A percentile compares a stretch with the other conserved stretches of the same genome.
These are phyloP conservation scores for Acrossocheilus fasciatus DNA, from an alignment of 2,797 vertebrate genomes.

Conservation along the genomic window DNA sequence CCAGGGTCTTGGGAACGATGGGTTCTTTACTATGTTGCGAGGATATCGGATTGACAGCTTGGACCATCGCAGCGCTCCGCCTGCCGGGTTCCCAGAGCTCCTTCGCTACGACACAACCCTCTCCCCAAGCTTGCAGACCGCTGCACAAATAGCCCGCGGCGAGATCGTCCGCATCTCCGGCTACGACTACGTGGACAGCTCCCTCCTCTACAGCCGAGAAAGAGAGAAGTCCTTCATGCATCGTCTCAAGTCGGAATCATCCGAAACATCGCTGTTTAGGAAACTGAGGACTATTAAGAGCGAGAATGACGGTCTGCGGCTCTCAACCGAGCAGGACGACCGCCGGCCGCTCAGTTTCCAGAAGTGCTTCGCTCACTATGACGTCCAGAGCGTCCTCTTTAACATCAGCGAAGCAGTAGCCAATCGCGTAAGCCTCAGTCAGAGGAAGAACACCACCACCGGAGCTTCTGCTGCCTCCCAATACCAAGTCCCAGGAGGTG, in stretches of 20 bases:
- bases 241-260: conserved; percentile 87
- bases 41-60: conserved; percentile 86
- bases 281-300: conserved; percentile 91
- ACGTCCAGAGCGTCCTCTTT: conserved; percentile 96
- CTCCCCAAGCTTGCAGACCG: conserved; percentile 93
- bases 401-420: conserved; percentile 94
- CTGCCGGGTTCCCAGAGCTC: conserved; percentile 87
- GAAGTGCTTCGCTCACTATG: conserved; percentile 96
- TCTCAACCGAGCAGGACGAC: conserved; percentile 86
- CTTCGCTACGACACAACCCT: conserved; percentile 85
- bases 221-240: conserved; percentile 90
- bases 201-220: conserved; percentile 84
- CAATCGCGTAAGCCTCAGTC: conserved; percentile 84
- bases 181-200: conserved; percentile 88
- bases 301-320: conserved; percentile 88
- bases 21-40: conserved; percentile 91
- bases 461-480: conserved; percentile 94
- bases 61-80: conserved; percentile 84
- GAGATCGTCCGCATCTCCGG: conserved; percentile 91
- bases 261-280: conserved; percentile 91
- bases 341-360: conserved; percentile 88
- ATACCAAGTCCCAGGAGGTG: conserved; percentile 69
- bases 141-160: conserved; percentile 91
- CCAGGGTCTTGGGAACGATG: conserved; percentile 89
- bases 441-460: conserved; percentile 94